phyloP scores from a whole-genome alignment of 2,113 vertebrate species.

The Epinephelus cyanopodus region DNA sequence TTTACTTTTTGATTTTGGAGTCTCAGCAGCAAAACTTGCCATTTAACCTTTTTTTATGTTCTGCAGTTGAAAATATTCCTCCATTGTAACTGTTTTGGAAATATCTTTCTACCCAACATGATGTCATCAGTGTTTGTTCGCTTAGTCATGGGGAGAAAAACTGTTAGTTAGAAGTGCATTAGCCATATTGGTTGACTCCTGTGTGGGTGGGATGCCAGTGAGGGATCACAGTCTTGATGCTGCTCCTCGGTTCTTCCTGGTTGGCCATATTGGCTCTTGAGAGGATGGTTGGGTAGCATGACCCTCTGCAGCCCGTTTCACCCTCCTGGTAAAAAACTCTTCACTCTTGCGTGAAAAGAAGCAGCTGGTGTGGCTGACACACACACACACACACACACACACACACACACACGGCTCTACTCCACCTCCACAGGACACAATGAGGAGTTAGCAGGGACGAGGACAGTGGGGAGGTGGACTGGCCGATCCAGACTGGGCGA shows the following conservation, averaged over 20 bases:
- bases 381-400: background rate
- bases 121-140: background rate
- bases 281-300: background rate
- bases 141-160: background rate
- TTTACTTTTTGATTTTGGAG: too few relatives aligned
- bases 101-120: background rate
- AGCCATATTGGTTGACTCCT: background rate
- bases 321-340: constrained; percentile 12
- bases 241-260: background rate
- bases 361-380: constrained; percentile 37
- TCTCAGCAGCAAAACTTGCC: too few relatives aligned
- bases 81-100: background rate
- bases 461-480: background rate
- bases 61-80: too few relatives aligned
- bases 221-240: background rate
- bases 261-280: background rate
- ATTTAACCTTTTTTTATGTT: too few relatives aligned
- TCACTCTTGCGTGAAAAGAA: constrained; percentile 37
- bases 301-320: constrained; percentile 1
- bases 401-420: background rate
- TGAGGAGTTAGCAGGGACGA: background rate
- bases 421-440: background rate
- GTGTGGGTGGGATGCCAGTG: background rate
- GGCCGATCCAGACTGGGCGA: background rate
- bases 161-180: background rate